Evolutionary conservation across 2,888 invertebrate species (phyloP).

Genomic region (Lasioglossum pauxillum): DNA sequence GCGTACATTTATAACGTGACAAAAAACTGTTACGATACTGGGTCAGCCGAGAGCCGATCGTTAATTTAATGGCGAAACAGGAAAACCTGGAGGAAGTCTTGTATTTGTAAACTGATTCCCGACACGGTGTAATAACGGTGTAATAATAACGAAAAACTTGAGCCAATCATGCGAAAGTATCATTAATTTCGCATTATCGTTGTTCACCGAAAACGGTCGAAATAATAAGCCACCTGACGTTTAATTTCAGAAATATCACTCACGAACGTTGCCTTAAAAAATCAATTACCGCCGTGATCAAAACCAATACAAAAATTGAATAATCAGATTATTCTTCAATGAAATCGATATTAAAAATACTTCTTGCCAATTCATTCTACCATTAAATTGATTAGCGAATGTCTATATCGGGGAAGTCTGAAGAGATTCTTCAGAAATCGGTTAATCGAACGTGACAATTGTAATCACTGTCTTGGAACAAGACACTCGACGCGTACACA

Average conservation of each 20-base stretch:
- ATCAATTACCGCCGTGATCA: neutral
- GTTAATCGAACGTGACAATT: neutral
- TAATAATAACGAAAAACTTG: neutral
- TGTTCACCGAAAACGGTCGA: neutral
- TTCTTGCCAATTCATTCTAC: neutral
- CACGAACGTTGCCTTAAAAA: neutral
- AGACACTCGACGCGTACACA: neutral
- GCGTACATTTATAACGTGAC: conserved; percentile 14
- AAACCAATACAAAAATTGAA: no score
- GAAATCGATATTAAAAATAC: neutral
- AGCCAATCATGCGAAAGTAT: neutral
- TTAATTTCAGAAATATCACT: neutral
- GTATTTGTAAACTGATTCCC: neutral
- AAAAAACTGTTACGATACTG: conserved; percentile 32
- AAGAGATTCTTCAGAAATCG: conserved; percentile 5
- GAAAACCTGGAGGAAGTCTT: neutral
- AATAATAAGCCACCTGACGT: neutral
- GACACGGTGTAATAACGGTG: neutral
- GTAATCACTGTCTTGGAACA: neutral
- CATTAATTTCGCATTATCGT: neutral
- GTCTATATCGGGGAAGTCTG: neutral
- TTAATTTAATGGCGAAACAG: neutral
- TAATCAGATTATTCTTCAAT: neutral
- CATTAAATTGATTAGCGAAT: neutral
- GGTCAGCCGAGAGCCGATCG: neutral